phyloP scores from a whole-genome alignment of 2,888 invertebrate species.

The Acanthosoma haemorrhoidale region DNA sequence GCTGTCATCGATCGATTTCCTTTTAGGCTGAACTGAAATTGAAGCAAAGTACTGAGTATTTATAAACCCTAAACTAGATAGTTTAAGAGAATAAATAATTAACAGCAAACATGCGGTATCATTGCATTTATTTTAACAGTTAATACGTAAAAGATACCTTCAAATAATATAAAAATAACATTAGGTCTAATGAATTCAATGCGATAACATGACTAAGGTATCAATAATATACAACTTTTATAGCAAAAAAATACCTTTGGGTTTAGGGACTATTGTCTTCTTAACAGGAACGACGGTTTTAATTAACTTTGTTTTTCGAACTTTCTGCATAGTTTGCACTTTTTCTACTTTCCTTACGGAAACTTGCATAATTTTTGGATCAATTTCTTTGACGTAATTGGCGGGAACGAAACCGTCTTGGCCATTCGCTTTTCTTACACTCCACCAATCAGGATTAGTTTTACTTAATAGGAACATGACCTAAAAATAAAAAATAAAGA shows the following conservation, averaged over 20 bases:
- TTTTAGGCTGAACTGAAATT: constrained; percentile 36
- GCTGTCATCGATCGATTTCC: constrained; percentile 52
- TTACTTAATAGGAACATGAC: constrained; percentile 87
- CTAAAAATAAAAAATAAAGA: constrained; percentile 44
- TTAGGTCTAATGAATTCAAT: not conserved
- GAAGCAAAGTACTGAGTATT: too few relatives aligned
- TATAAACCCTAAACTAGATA: too few relatives aligned
- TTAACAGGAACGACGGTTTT: constrained; percentile 78
- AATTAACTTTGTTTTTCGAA: constrained; percentile 84
- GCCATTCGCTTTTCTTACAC: constrained; percentile 85
- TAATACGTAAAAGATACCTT: too few relatives aligned
- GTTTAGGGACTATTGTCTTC: constrained; percentile 43
- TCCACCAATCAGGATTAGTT: constrained; percentile 99
- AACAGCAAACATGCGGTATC: too few relatives aligned
- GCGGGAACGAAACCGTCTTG: constrained; percentile 96
- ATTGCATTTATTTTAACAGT: too few relatives aligned
- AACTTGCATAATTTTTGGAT: constrained; percentile 78
- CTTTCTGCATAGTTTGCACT: constrained; percentile 73
- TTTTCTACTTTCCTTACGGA: constrained; percentile 79
- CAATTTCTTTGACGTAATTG: constrained; percentile 89
- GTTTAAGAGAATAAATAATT: too few relatives aligned
- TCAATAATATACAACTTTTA: not conserved
- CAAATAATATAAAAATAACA: not conserved
- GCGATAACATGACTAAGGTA: not conserved
- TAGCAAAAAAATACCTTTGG: constrained; percentile 39